Evolutionary conservation across 1,140 invertebrate genomes (phyloP), one percentile per base, ranked within the genome.

Genomic region (Sarcophaga bullata): DNA sequence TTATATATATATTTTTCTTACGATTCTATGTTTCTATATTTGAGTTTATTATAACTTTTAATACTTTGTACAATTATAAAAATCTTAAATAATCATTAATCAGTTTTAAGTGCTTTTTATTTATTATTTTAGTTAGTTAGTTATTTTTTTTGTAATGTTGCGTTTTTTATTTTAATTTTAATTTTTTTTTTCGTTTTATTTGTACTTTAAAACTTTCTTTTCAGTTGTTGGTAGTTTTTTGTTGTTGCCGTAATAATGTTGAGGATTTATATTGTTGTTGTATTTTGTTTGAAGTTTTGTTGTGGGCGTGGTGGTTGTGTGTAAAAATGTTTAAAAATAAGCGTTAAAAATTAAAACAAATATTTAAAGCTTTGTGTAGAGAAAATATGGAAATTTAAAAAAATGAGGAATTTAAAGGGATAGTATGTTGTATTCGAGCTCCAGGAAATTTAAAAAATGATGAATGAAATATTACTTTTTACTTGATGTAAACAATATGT

Each of bases 131-230:
- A n/a, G n/a, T n/a, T n/a, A n/a, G n/a, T n/a, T n/a, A n/a, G n/a
- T n/a, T n/a, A n/a, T n/a, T n/a, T n/a, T 68, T 58, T 84, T 81
- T 49, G 58, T 78, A 54, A 73, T 80, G 81, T 84, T 84, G 58
- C 48, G 58, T 82, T 82, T 82, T 68, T 81, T 68, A 68, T 52
- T 83, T 78, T 82, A 46, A 80, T 84, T 85, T 85, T 80, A 85
- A 85, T 82, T 84, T 83, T 80, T n/a, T 81, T 82, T 85, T 81
- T 84, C 52, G 50, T 76, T 88, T 86, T 85, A 88, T 88, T 89
- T 89, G 88, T 89, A 89, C 87, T 89, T 89, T 88, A 85, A 86
- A 88, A 89, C 86, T 88, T 89, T 87, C 86, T 89, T 89, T 86
- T 87, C 86, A 86, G 84, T 87, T 87, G 85, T 84, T 85, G 83